Evolutionary conservation across 2,888 invertebrate genomes (phyloP), one percentile per base, ranked within the genome.

Genomic region (Venustoraphidia nigricollis): DNA sequence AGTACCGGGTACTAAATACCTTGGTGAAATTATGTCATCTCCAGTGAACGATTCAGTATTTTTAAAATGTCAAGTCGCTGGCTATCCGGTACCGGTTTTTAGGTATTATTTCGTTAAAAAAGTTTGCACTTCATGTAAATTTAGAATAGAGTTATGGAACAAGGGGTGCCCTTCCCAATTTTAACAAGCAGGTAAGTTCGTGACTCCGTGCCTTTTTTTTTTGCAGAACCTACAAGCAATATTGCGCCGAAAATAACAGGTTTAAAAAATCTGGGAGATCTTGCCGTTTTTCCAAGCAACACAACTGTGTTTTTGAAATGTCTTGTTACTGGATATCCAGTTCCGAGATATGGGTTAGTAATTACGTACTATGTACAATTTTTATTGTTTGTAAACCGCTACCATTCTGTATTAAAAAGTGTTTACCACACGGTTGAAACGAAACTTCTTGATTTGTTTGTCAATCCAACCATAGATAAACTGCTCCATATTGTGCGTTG

Each of bases 271-370:
- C 63, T 61, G 42, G 66, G 81, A 70, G 77, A 78, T 63, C 73
- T 79, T 55, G 63, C 76, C 58, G 65, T 66, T 62, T 72, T 78
- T 57, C 63, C 67, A 48, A 64, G 66, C 60, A 66, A 62, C 52
- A 64, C 65, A 56, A 68, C 71, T 56, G 75, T 76, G 53, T 80
- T 78, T 64, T 66, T 83, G 63, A 76, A 77, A 54, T 83, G 83
- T 56, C 71, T 71, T 59, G 73, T 74, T 51, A 69, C 72, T 51
- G 73, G 69, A 44, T 75, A 68, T 58, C 74, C 73, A 50, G 70
- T 72, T 48, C 74, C 75, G 9, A 60, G 68, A 54, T 74, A 68
- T 60, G 65, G 68, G 72, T 72, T 67, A 64, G 62, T 60, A n/a
- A 27, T 27, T 27, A 27, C 3, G 1, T 27, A 27, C 3, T 5